Base-by-base conservation (phyloP, 2,797 vertebrate genomes). In the Pseudopleuronectes americanus region DNA sequence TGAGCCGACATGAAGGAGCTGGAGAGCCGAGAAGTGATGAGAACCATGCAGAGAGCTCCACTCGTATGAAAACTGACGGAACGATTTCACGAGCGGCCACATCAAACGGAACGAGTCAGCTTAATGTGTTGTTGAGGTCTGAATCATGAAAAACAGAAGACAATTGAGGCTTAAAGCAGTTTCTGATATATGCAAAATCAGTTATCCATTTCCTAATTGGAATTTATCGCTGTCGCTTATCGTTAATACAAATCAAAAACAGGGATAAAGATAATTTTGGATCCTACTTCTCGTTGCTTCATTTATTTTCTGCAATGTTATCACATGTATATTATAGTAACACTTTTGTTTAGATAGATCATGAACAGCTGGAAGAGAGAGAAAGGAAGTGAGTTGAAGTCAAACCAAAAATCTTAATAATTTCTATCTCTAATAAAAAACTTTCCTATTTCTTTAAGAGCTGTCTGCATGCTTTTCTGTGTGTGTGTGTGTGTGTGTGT, bases 51-150 rank as follows among this genome's bases (percentile, higher is more conserved):
- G 65, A 65, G 43, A 47, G 58, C 77, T 81, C 64, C 76, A 76
- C 71, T 72, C 60, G 47, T 70, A 80, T 77, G 66, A 72, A 65
- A 72, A 69, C 45, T 77, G 80, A 86, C 78, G 75, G 51, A 47
- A 70, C 45, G 41, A 65, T 61, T 78, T 60, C 53, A 58, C n/a
- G 43, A 52, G 56, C 64, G 57, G 41, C 79, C 74, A 82, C 68
- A 84, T 33, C 49, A 83, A 84, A 77, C 54, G 22, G 33, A 68
- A 31, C 0, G 16, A 55, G 57, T 61, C 68, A 67, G 24, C 57
- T 70, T 78, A 61, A 71, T 73, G 67, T 87, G 68, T 73, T 68
- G 70, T 24, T 74, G 61, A 67, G 61, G 71, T 79, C 74, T 85
- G 22, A 57, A 23, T 74, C 62, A 78, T 63, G 28, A 68, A 81